Base-by-base conservation (phyloP, 2,888 invertebrate species). In the Eristalis arbustorum region DNA sequence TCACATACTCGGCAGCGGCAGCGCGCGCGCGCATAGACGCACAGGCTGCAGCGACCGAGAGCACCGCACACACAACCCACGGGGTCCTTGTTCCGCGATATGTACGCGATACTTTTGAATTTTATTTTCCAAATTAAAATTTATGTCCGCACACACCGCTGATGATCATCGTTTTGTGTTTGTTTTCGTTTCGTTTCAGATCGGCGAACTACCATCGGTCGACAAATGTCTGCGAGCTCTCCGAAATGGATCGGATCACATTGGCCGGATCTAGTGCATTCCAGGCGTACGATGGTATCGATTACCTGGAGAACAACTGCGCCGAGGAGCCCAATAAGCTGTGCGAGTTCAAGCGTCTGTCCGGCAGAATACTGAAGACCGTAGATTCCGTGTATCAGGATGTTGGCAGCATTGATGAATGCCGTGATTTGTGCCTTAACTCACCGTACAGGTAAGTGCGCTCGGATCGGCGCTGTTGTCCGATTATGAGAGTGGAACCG, bases 321-420 rank as follows among this genome's bases (percentile, higher is more conserved):
- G 97, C 98, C 69, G 97, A 97, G 91, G 98, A 98, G 91, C 97
- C 98, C 49, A 97, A 97, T 71, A 97, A 97, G 92, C 94, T 98
- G 89, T 98, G 98, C 93, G 98, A 98, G 93, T 98, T 98, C 94
- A 97, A 97, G 93, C 97, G 97, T 92, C 95, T 97, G 92, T 95
- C 95, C 84, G 97, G 98, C 13, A 95, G 97, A 90, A 98, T 98
- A 90, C 93, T 98, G 89, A 98, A 98, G 93, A 98, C 98, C 1
- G 98, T 98, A 71, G 98, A 98, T 92, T 97, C 98, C 22, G 97
- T 98, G 56, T 97, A 97, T 92, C 97, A 97, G 94, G 97, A 97
- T 91, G 96, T 98, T 71, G 96, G 96, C 89, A 96, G 96, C 37
- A 94, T 96, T 88, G 97, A 98, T 91, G 97, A 97, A 93, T 97